Evolutionary conservation across 2,113 vertebrate genomes (phyloP), one percentile per base, ranked within the genome.

Genomic region (Mellivora capensis): DNA sequence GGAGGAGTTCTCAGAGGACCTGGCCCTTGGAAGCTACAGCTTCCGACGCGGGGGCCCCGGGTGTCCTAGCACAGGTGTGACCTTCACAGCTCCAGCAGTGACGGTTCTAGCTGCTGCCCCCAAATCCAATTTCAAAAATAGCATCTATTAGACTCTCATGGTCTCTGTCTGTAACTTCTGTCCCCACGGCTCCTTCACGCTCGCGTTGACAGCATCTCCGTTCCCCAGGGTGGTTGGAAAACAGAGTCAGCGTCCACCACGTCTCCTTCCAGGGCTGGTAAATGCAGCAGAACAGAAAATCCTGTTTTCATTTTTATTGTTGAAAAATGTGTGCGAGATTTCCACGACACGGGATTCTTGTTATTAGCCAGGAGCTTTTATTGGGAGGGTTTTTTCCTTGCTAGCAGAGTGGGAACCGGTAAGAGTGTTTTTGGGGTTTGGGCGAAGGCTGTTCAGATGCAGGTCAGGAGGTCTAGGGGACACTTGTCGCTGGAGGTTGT

Each of bases 91-190:
- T 42, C 8, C 42, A 2, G 57, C 34, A 64, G 69, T 20, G 7
- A 71, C 49, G 72, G 49, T 76, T 86, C n/a, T 18, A 15, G 54
- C 67, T 34, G 69, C 80, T 80, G 42, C 80, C 69, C 72, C 96
- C 87, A 93, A 97, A 98, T 96, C 76, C 97, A 94, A 87, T 97
- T 97, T 95, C 25, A 77, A 94, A 81, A 91, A 95, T 49, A 92
- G 77, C 76, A 94, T 95, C 95, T 87, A 81, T 94, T 94, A 91
- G 47, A 95, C 57, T 95, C 82, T 92, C 87, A 29, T 37, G 1
- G 23, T 90, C 74, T 96, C 71, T 37, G 47, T 97, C 94, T 80
- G 67, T 95, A 82, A 87, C 94, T 95, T 97, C 96, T 39, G 87
- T 94, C 59, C 93, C 71, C 27, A 6, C 37, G 4, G 44, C 95